Base-by-base conservation (phyloP, 2,888 invertebrate genomes). In the Habrosyne pyritoides region DNA sequence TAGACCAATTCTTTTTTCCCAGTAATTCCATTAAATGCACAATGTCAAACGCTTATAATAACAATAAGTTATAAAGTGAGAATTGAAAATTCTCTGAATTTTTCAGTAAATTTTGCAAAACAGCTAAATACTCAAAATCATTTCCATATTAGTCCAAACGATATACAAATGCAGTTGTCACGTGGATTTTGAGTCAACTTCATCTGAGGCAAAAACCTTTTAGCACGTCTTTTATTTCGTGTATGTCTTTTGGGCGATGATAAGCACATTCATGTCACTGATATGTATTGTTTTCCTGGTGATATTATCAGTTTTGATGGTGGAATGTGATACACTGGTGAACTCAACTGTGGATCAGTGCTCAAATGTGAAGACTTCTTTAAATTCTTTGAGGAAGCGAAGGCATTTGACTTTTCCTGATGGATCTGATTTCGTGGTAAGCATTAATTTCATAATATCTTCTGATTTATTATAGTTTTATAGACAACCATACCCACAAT, bases 331-430 rank as follows among this genome's bases (percentile, higher is more conserved):
- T 1, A 4, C 8, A 10, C 8, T 28, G 18, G 48, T 71, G 78
- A 67, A 67, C 57, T 55, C 64, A 8, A 53, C 57, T 8, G 60
- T 60, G 10, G 58, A 69, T 54, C 69, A 77, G 6, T 92, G 91
- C 68, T 83, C 84, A 0, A 92, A 88, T 76, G 77, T 83, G 21
- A 91, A 81, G 59, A 78, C 79, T 2, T 63, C 80, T 8, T 57
- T 88, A 5, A 69, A 67, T 18, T 64, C 69, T 0, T 64, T 86
- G 21, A 79, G 92, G 33, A 91, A 86, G 56, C 74, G 83, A 22
- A 75, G 92, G 30, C 82, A 87, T 70, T 57, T 93, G 55, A 80
- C 81, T 0, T 92, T 91, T 66, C 89, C 90, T 2, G 79, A 85
- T 52, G 83, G 82, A 10, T 83, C 81, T 47, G 65, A 72, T 66